Conservation (phyloP, 2,888 invertebrate genomes). For the Drosophila prolongata region DNA sequence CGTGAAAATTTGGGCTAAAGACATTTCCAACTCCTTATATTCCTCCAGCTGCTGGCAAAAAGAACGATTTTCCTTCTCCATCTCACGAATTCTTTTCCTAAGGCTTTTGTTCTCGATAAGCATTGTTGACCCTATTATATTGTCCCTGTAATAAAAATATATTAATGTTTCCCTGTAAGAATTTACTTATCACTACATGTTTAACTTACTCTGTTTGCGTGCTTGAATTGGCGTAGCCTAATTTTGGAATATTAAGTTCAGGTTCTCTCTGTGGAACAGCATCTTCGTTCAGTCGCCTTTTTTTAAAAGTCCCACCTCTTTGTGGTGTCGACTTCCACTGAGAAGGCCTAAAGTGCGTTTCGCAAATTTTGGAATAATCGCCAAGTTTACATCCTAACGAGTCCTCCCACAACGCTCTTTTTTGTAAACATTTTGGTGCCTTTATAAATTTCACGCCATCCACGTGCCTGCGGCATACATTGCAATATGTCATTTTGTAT, state of each 20-base stretch:
- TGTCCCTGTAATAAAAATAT: slow-evolving; percentile 7
- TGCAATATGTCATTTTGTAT: neutral
- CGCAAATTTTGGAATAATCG: neutral
- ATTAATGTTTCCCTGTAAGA: neutral
- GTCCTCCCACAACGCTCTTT: neutral
- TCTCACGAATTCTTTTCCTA: neutral
- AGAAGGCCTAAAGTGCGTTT: neutral
- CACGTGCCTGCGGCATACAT: slow-evolving; percentile 2
- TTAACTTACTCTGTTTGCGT: slow-evolving; percentile 11
- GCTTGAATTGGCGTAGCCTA: neutral
- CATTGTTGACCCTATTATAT: neutral
- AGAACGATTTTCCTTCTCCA: slow-evolving; percentile 5
- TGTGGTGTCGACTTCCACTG: slow-evolving; percentile 9
- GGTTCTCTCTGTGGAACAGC: slow-evolving; percentile 17
- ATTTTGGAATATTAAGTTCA: neutral
- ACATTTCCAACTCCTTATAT: slow-evolving; percentile 10
- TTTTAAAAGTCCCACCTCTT: slow-evolving; percentile 4
- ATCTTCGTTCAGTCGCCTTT: slow-evolving; percentile 13
- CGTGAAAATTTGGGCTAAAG: slow-evolving; percentile 7
- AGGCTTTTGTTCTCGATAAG: neutral
- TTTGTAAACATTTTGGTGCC: slow-evolving; percentile 6
- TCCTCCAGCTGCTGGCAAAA: slow-evolving; percentile 13
- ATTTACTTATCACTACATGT: slow-evolving; percentile 9
- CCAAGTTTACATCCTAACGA: neutral
- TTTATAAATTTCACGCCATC: slow-evolving; percentile 4